Evolutionary conservation across 2,113 vertebrate genomes (phyloP).

Genomic region (Regulus satrapa): DNA sequence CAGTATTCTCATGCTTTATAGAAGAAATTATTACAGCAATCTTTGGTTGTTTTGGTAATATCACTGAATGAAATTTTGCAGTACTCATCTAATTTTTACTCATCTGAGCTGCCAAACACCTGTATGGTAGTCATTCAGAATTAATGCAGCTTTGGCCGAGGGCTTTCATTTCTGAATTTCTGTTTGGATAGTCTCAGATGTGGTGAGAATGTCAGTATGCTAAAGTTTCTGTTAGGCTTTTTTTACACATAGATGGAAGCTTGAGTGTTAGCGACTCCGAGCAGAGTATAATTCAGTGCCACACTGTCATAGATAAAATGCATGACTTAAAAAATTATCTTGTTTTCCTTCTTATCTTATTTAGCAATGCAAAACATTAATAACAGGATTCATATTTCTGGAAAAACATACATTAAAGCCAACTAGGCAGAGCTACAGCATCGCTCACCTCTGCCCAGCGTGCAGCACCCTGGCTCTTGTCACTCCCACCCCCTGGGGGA

Average conservation of each 20-base stretch:
- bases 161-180: background rate
- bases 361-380: background rate
- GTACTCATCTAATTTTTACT: background rate
- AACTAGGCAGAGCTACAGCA: background rate
- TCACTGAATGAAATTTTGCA: background rate
- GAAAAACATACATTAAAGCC: background rate
- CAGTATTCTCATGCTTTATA: background rate
- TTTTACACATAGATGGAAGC: background rate
- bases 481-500: rapidly evolving
- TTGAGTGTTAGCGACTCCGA: background rate
- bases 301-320: background rate
- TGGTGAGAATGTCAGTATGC: background rate
- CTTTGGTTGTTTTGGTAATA: background rate
- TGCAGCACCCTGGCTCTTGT: rapidly evolving
- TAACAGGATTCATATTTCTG: background rate
- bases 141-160: background rate
- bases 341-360: background rate
- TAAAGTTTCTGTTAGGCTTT: background rate
- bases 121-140: background rate
- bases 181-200: background rate
- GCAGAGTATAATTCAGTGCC: background rate
- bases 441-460: background rate
- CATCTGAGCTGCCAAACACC: background rate
- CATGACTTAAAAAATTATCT: background rate
- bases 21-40: background rate